phyloP scores from a whole-genome alignment of 2,797 vertebrate species.

The Scolopax bukidnonensis region DNA sequence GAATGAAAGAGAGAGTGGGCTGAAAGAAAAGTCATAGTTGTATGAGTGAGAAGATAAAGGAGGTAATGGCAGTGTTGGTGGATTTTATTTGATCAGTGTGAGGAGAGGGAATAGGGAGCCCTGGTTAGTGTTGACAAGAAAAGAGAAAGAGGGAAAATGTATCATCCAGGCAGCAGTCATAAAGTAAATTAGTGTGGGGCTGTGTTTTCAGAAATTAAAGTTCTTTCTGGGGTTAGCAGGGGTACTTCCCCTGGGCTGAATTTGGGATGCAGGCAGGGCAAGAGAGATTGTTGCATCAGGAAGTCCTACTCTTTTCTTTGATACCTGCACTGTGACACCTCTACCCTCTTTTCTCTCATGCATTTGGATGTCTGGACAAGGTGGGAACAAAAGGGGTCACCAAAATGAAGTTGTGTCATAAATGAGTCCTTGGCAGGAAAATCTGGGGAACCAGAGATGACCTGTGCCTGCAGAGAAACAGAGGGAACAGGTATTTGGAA shows the following conservation, averaged over 20 bases:
- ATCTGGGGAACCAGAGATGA: background rate
- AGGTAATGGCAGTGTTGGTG: background rate
- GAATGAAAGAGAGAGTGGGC: background rate
- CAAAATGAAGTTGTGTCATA: background rate
- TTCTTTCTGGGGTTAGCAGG: background rate
- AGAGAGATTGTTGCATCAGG: background rate
- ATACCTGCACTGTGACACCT: background rate
- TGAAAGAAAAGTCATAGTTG: background rate
- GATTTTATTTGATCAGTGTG: constrained; percentile 18
- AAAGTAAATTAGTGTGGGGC: background rate
- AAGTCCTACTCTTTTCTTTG: background rate
- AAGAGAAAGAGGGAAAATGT: background rate
- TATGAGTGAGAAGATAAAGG: background rate
- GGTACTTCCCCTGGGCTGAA: background rate
- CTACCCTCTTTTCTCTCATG: accelerated
- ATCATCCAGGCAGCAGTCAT: background rate
- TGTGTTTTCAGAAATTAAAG: background rate
- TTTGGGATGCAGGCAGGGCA: background rate
- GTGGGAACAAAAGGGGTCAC: background rate
- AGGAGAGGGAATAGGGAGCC: background rate
- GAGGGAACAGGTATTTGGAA: accelerated
- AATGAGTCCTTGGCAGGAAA: background rate
- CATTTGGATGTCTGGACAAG: background rate
- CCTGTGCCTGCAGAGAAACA: background rate
- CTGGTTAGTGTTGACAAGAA: background rate